phyloP scores from a whole-genome alignment of 2,113 vertebrate species.

The Erpornis zantholeuca region DNA sequence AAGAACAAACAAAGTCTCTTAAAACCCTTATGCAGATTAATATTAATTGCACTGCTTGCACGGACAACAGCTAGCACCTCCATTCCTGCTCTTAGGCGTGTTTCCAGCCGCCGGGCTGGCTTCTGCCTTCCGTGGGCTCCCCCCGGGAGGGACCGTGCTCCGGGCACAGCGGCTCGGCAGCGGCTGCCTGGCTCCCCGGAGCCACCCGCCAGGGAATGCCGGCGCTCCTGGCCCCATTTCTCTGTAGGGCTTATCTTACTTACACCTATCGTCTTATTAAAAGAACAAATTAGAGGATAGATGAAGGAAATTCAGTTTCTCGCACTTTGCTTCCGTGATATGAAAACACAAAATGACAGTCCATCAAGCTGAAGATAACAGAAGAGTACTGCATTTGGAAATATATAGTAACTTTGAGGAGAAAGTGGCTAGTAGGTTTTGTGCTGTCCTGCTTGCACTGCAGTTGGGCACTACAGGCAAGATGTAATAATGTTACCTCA shows the following conservation, averaged over 20 bases:
- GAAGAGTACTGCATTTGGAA: not conserved
- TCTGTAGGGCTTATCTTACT: not conserved
- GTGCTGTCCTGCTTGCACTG: not conserved
- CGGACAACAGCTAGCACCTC: not conserved
- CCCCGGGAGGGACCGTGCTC: accelerated
- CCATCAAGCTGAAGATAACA: not conserved
- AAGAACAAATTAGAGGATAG: not conserved
- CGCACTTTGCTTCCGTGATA: not conserved
- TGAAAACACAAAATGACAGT: not conserved
- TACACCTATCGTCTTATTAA: not conserved
- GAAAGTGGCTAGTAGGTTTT: not conserved
- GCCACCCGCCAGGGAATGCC: not conserved
- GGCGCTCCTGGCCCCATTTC: not conserved
- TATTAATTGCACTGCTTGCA: not conserved
- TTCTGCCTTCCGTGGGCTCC: not conserved
- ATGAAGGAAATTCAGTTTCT: not conserved
- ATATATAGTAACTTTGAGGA: not conserved
- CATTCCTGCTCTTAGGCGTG: not conserved
- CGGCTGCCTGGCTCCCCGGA: not conserved
- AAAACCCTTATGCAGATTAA: not conserved
- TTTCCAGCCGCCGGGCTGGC: not conserved
- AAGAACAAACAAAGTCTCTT: not conserved
- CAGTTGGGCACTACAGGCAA: not conserved
- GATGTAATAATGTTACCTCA: not conserved
- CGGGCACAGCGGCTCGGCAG: not conserved